Evolutionary conservation across 2,888 invertebrate genomes (phyloP).

Genomic region (Lepas anatifera): DNA sequence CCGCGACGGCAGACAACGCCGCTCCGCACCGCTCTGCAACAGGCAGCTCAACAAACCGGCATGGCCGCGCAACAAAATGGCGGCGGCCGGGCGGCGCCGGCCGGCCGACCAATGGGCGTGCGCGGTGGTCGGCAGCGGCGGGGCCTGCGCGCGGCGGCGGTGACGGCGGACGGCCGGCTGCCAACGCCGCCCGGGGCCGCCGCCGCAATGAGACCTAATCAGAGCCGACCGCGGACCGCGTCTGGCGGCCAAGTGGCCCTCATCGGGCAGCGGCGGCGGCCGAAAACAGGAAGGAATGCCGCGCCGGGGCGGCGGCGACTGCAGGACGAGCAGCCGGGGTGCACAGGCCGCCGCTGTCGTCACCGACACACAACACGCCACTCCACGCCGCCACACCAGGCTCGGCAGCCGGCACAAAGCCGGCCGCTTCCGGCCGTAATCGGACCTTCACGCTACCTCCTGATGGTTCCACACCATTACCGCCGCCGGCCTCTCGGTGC

Average conservation of each 20-base stretch:
- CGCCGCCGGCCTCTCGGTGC: neutral
- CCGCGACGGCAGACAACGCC: neutral
- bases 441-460: neutral
- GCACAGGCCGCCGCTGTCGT: neutral
- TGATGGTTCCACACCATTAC: neutral
- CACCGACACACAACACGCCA: too few species aligned
- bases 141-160: conserved; percentile 4
- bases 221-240: neutral
- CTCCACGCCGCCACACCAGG: neutral
- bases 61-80: conserved; percentile 12
- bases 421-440: neutral
- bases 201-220: conserved; percentile 4
- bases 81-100: neutral
- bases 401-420: neutral
- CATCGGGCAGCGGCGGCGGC: neutral
- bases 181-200: neutral
- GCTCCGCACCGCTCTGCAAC: neutral
- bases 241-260: conserved; percentile 8
- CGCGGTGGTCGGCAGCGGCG: neutral
- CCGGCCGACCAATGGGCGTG: conserved; percentile 8
- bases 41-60: conserved; percentile 1
- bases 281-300: neutral
- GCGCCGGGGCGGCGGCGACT: too few species aligned
- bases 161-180: neutral
- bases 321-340: neutral